Percentiles rank a stretch among this genome's conserved stretches.
These are phyloP conservation scores for Potorous gilbertii DNA, from an alignment of 2,797 vertebrate species.

Conservation along the genomic window DNA sequence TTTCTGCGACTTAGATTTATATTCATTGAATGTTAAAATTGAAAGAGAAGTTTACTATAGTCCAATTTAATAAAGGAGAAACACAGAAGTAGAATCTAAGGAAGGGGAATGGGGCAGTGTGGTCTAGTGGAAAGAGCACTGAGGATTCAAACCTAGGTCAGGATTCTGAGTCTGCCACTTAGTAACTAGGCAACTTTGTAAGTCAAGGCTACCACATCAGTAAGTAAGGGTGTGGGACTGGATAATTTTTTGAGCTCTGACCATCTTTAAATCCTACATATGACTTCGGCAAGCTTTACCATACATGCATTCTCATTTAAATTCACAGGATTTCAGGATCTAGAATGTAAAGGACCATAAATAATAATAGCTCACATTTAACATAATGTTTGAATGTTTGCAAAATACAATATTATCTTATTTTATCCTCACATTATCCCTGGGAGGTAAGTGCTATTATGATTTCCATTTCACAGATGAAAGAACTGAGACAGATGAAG, in stretches of 20 bases:
- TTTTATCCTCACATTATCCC: no score
- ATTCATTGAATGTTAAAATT: background rate
- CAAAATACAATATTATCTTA: no score
- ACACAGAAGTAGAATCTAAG: background rate
- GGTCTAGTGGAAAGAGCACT: background rate
- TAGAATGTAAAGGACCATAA: no score
- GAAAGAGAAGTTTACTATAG: background rate
- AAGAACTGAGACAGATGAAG: background rate
- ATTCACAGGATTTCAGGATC: background rate
- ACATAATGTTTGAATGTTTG: no score
- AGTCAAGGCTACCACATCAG: background rate
- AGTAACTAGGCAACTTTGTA: background rate
- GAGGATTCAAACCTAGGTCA: background rate
- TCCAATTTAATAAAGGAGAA: background rate
- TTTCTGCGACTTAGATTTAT: background rate
- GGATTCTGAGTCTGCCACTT: background rate
- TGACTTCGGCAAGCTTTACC: background rate
- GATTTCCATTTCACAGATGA: background rate
- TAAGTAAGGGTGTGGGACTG: background rate
- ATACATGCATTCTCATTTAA: background rate
- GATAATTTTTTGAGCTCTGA: background rate
- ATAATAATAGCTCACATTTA: no score
- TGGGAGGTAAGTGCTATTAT: no score
- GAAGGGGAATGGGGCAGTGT: background rate
- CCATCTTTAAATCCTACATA: background rate